phyloP scores from a whole-genome alignment of 1,140 invertebrate species.

The Pseudomyrmex flavicornis region DNA sequence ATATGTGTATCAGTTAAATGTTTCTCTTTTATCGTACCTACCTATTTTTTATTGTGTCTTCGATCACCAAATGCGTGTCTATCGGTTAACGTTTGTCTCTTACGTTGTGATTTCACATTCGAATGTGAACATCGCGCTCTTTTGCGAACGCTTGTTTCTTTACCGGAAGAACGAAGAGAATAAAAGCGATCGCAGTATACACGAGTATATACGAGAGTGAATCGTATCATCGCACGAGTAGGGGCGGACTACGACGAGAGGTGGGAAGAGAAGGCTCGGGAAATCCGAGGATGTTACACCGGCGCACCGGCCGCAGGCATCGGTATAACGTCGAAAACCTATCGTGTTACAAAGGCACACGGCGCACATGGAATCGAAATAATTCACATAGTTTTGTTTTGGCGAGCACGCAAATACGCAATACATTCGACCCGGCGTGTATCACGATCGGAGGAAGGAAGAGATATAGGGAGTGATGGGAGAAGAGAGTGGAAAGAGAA shows the following conservation, averaged over 20 bases:
- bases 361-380: slow-evolving; percentile 68
- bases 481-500: neutral
- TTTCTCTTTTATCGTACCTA: neutral
- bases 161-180: neutral
- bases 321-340: slow-evolving; percentile 56
- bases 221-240: too few relatives aligned
- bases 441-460: neutral
- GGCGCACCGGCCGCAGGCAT: slow-evolving; percentile 44
- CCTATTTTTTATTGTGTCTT: neutral
- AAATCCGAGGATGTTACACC: slow-evolving; percentile 57
- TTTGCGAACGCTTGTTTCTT: slow-evolving; percentile 20
- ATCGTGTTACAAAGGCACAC: slow-evolving; percentile 58
- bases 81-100: neutral
- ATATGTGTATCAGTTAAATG: too few relatives aligned
- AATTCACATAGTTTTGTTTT: slow-evolving; percentile 68
- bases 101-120: neutral
- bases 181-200: slow-evolving; percentile 26
- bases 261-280: slow-evolving; percentile 20
- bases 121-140: neutral
- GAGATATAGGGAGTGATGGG: neutral
- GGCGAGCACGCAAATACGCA: slow-evolving; percentile 61
- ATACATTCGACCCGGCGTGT: slow-evolving; percentile 46
- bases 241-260: neutral
- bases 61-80: neutral
- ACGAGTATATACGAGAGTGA: too few relatives aligned